Evolutionary conservation across 2,888 invertebrate genomes (phyloP), one percentile per base, ranked within the genome.

Genomic region (Apodemia hepburni): DNA sequence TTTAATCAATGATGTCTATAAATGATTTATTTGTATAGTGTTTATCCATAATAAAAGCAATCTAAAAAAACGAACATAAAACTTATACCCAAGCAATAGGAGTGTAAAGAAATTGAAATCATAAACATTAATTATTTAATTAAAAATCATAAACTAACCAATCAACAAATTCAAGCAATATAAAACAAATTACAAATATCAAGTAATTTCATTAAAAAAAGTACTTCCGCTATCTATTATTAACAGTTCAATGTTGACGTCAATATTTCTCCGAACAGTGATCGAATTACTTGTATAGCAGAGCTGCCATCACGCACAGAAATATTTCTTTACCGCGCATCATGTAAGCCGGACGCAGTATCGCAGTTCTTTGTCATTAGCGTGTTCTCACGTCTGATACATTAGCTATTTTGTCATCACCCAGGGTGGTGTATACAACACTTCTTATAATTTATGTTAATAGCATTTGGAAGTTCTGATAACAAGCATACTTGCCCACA

Each of bases 341-440:
- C 84, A 85, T 87, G 84, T 87, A 78, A 82, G 60, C 84, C 79
- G 45, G 60, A 68, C 75, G 61, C 65, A 62, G 67, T 65, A 69
- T 72, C 76, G 78, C 77, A 78, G 82, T 81, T 81, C 81, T 82
- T 81, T 81, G 84, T 85, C 85, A 84, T 85, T 86, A 84, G 80
- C 84, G 80, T 80, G 79, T 80, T 84, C 85, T 84, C 84, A 85
- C 88, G 86, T 85, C 82, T 79, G 80, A 78, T 80, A 78, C 79
- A 82, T 85, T 85, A 81, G 81, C 83, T 83, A 87, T 87, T 85
- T 87, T 87, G 83, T 85, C 84, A 86, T 83, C 81, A 74, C 73
- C 65, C 65, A 66, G 62, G 68, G 66, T 64, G 66, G 62, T 68
- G 60, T 68, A 62, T 62, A 66, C 66, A 61, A 61, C 64, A 66